A percentile compares a stretch with the other conserved stretches of the same genome.
phyloP scores from a whole-genome alignment of 2,888 invertebrate species.

The Pristionchus fissidentatus region DNA sequence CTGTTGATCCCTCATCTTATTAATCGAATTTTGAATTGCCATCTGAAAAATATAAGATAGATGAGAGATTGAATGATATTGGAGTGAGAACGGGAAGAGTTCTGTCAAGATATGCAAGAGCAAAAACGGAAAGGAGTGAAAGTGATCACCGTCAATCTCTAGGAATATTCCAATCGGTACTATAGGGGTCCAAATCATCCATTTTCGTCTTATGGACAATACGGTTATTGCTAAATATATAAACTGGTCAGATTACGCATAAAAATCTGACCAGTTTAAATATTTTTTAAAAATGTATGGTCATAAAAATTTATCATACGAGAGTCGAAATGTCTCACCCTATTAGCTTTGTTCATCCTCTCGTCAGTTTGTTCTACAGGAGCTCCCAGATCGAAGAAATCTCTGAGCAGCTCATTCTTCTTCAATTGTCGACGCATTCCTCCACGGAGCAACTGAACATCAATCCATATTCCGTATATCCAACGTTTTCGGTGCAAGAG shows the following conservation, averaged over 20 bases:
- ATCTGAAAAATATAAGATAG: slow-evolving; percentile 41
- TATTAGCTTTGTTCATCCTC: slow-evolving; percentile 44
- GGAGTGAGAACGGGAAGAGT: neutral
- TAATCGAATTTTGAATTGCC: slow-evolving; percentile 45
- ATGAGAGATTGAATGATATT: neutral
- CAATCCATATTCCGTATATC: neutral
- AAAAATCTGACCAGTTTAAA: too few species aligned
- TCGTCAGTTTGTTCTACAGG: slow-evolving; percentile 23
- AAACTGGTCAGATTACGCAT: too few species aligned
- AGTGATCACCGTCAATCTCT: neutral
- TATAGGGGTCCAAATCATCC: too few species aligned
- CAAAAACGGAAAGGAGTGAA: neutral
- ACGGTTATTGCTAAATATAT: neutral
- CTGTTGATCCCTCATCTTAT: slow-evolving; percentile 45
- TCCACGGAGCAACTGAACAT: slow-evolving; percentile 45
- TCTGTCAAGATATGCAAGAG: neutral
- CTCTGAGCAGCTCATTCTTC: slow-evolving; percentile 37
- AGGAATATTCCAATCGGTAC: neutral
- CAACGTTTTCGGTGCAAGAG: neutral
- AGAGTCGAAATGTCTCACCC: too few species aligned
- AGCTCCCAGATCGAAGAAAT: slow-evolving; percentile 46
- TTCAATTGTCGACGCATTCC: slow-evolving; percentile 48
- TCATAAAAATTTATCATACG: neutral
- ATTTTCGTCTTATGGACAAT: neutral
- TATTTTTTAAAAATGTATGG: neutral